Evolutionary conservation across 2,797 vertebrate species (phyloP), one percentile per base, ranked within the genome.

Genomic region (Lerista edwardsae): DNA sequence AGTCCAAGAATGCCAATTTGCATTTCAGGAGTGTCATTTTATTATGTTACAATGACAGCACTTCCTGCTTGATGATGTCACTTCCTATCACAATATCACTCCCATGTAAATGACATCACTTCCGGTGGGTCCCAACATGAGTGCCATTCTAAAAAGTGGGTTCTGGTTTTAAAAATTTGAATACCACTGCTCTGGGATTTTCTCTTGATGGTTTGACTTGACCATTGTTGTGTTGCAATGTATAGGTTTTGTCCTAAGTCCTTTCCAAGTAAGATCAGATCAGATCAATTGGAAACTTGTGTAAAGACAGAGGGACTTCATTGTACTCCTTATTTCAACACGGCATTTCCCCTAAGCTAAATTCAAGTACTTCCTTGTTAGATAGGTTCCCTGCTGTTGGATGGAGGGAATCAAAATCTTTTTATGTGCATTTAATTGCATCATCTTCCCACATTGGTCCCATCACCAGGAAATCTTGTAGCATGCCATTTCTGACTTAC

Each of bases 391-490:
- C n/a, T 71, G 3, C n/a, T 12, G 2, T 17, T 34, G 7, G 3
- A 81, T n/a, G 27, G 31, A 71, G 34, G 34, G 4, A 72, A 29
- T 39, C 41, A 55, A 73, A 39, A 36, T 55, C 6, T 29, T 80
- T n/a, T 65, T 74, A 51, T 64, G 2, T 25, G 5, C n/a, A 25
- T n/a, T n/a, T n/a, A n/a, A n/a, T 75, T 69, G 6, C 64, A 31
- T 86, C 82, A 65, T 8, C 73, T 75, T 87, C 47, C 36, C 29
- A n/a, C n/a, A 12, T 34, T 61, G 55, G 36, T 55, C 31, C 57
- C 0, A 1, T 87, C 84, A 84, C 88, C 73, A 62, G 83, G 59
- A 75, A 74, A 88, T 47, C 12, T 57, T 59, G 25, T 76, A 21
- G 41, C 57, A 21, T 83, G 31, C 34, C 64, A 64, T 78, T 87